These are phyloP conservation scores for Aporophyla nigra DNA, from an alignment of 2,888 invertebrate species.

Conservation along the genomic window DNA sequence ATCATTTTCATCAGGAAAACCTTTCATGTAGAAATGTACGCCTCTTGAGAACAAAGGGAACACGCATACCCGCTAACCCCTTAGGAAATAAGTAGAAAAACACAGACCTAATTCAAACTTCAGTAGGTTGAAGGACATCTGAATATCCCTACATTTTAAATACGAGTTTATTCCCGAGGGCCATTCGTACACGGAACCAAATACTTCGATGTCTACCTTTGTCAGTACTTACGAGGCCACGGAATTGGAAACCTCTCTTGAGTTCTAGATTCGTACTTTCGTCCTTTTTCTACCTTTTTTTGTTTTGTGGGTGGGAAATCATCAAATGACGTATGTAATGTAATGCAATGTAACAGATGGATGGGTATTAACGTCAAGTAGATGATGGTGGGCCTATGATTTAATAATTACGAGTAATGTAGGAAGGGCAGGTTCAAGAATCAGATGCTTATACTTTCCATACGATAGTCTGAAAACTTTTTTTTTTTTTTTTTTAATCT, in stretches of 20 bases:
- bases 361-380: no score
- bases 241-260: conserved; percentile 1
- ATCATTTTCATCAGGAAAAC: conserved; percentile 3
- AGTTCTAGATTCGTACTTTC: not conserved
- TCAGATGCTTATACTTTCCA: no score
- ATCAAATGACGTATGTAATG: no score
- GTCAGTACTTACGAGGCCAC: not conserved
- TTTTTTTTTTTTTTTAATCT: no score
- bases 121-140: not conserved
- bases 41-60: conserved; percentile 24
- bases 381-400: no score
- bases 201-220: not conserved
- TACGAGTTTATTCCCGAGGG: not conserved
- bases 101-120: conserved; percentile 27
- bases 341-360: no score
- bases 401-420: not conserved
- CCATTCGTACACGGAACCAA: conserved; percentile 1
- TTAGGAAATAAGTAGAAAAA: conserved; percentile 39
- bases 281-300: not conserved
- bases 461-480: no score
- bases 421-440: not conserved
- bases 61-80: conserved; percentile 12
- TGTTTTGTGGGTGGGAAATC: no score
- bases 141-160: not conserved
- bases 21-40: conserved; percentile 6